phyloP scores from a whole-genome alignment of 2,888 invertebrate genomes.

The Polia nebulosa region DNA sequence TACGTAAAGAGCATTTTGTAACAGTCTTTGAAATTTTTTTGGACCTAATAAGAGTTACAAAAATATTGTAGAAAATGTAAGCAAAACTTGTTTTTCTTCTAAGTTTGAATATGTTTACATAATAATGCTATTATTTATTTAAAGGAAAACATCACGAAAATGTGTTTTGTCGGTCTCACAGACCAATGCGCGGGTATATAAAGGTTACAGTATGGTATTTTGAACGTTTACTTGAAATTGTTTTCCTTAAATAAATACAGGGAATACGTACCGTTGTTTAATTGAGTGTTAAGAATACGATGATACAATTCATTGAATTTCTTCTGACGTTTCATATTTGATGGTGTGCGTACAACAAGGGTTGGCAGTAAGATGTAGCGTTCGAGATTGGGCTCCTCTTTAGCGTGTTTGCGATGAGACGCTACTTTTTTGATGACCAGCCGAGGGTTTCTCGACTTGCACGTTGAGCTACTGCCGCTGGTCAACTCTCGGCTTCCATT shows the following conservation, averaged over 20 bases:
- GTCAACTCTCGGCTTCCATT: constrained; percentile 66
- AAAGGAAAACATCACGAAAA: too few species aligned
- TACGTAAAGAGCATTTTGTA: too few species aligned
- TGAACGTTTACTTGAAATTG: neutral
- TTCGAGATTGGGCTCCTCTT: constrained; percentile 82
- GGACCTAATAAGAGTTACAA: too few species aligned
- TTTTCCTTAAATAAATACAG: constrained; percentile 3
- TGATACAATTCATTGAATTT: constrained; percentile 88
- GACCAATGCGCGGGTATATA: too few species aligned
- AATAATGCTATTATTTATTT: too few species aligned
- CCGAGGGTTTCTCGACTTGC: constrained; percentile 77
- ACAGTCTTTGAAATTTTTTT: too few species aligned
- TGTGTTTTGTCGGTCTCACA: too few species aligned
- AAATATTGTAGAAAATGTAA: too few species aligned
- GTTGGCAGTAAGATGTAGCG: constrained; percentile 86
- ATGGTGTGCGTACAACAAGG: constrained; percentile 85
- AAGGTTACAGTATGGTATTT: neutral
- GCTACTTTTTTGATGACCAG: constrained; percentile 82
- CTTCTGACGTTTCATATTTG: constrained; percentile 86
- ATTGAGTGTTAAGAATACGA: constrained; percentile 82
- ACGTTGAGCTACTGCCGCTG: constrained; percentile 77
- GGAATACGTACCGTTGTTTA: constrained; percentile 75
- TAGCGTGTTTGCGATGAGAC: constrained; percentile 74
- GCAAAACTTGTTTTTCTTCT: too few species aligned
- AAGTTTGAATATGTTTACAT: too few species aligned